Conservation (phyloP, 1,140 invertebrate species). For the Lordiphosa stackelbergi region DNA sequence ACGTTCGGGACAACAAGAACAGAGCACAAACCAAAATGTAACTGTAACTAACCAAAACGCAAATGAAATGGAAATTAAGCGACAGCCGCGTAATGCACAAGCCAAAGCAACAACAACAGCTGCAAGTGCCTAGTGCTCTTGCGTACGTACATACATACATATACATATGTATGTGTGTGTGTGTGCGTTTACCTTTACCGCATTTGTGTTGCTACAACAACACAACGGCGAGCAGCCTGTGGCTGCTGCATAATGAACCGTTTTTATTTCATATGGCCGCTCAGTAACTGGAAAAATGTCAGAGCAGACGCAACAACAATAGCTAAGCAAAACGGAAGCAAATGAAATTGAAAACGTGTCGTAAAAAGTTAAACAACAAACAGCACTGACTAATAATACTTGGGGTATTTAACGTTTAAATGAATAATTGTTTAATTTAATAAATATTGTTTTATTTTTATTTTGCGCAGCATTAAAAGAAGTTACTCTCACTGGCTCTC, state of each 20-base stretch:
- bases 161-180: constrained; percentile 4
- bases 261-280: constrained; percentile 74
- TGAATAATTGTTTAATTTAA: constrained; percentile 29
- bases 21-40: constrained; percentile 6
- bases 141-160: constrained; percentile 6
- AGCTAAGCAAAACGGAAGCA: constrained; percentile 21
- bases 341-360: constrained; percentile 37
- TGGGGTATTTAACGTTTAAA: constrained; percentile 13
- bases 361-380: constrained; percentile 14
- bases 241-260: constrained; percentile 57
- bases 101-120: constrained; percentile 34
- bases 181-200: constrained; percentile 14
- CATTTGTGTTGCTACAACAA: constrained; percentile 37
- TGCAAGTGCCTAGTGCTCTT: constrained; percentile 39
- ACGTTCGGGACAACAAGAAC: constrained; percentile 41
- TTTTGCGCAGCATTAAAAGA: constrained; percentile 30
- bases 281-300: constrained; percentile 66
- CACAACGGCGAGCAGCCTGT: constrained; percentile 16
- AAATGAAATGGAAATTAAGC: constrained; percentile 54
- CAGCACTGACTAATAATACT: constrained; percentile 36
- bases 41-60: constrained; percentile 42
- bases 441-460: constrained; percentile 31
- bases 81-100: constrained; percentile 50
- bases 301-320: constrained; percentile 30
- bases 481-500: constrained; percentile 20